Conservation (phyloP, 2,888 invertebrate genomes). For the Sarcophaga subvicina region DNA sequence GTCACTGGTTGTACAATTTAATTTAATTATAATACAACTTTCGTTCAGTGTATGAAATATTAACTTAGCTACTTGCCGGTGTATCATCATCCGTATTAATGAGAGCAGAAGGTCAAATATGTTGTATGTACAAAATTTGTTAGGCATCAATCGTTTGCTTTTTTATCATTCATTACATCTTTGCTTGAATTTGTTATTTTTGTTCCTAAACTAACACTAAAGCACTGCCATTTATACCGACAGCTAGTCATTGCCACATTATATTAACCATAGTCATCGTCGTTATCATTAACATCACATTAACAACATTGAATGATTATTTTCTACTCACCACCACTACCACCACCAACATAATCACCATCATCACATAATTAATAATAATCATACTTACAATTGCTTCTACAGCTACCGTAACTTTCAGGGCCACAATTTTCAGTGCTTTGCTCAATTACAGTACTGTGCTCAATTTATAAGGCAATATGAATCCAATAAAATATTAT, state of each 20-base stretch:
- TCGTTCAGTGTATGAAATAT: conserved; percentile 27
- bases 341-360: not conserved
- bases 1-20: too few relatives aligned
- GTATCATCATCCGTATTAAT: conserved; percentile 56
- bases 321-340: conserved; percentile 49
- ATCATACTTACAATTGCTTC: not conserved
- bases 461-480: conserved; percentile 6
- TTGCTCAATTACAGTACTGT: conserved; percentile 17
- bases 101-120: conserved; percentile 66
- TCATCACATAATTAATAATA: not conserved
- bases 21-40: not conserved
- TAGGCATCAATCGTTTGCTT: conserved; percentile 57
- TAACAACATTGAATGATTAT: conserved; percentile 62
- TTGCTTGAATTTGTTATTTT: conserved; percentile 50
- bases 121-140: conserved; percentile 60
- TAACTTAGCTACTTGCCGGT: conserved; percentile 45
- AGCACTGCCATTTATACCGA: conserved; percentile 38
- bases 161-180: conserved; percentile 55
- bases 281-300: conserved; percentile 66
- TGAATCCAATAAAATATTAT: too few relatives aligned
- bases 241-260: conserved; percentile 59
- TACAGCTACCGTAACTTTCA: conserved; percentile 35
- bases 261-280: conserved; percentile 62
- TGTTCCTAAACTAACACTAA: conserved; percentile 39
- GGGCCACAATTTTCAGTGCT: conserved; percentile 34